These are phyloP conservation scores for Caenorhabditis virilis DNA, from an alignment of 2,888 invertebrate genomes.

Conservation along the genomic window DNA sequence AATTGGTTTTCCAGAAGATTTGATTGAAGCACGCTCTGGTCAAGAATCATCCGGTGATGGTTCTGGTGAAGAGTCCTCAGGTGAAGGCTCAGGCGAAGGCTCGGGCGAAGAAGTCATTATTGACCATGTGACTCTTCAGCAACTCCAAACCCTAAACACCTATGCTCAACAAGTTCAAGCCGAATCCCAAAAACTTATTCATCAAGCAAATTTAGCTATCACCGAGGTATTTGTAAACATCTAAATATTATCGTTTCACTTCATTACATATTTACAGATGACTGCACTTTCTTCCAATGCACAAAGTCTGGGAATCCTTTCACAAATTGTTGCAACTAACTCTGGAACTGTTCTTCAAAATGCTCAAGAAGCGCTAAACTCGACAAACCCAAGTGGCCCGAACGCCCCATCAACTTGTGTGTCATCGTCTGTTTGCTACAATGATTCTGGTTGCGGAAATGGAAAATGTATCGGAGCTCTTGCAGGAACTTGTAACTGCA, in stretches of 20 bases:
- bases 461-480: slow-evolving; percentile 38
- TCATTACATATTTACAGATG: slow-evolving; percentile 35
- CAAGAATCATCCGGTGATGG: slow-evolving; percentile 2
- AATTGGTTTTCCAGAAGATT: too few relatives aligned
- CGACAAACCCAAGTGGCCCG: neutral
- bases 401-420: slow-evolving; percentile 15
- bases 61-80: slow-evolving; percentile 7
- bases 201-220: slow-evolving; percentile 31
- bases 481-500: slow-evolving; percentile 40
- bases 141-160: slow-evolving; percentile 22
- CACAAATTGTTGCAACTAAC: slow-evolving; percentile 21
- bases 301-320: slow-evolving; percentile 23
- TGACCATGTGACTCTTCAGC: slow-evolving; percentile 16
- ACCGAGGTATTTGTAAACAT: slow-evolving; percentile 19
- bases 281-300: slow-evolving; percentile 29
- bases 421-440: slow-evolving; percentile 26
- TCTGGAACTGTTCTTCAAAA: slow-evolving; percentile 25
- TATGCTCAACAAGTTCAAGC: slow-evolving; percentile 25
- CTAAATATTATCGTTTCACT: too few relatives aligned
- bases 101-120: slow-evolving; percentile 11
- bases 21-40: neutral
- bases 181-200: slow-evolving; percentile 34
- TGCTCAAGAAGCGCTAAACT: slow-evolving; percentile 2
- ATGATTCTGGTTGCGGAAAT: slow-evolving; percentile 23
- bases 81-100: slow-evolving; percentile 16